These are phyloP conservation scores for Raphicerus campestris DNA, from an alignment of 2,113 vertebrate species.

Conservation along the genomic window DNA sequence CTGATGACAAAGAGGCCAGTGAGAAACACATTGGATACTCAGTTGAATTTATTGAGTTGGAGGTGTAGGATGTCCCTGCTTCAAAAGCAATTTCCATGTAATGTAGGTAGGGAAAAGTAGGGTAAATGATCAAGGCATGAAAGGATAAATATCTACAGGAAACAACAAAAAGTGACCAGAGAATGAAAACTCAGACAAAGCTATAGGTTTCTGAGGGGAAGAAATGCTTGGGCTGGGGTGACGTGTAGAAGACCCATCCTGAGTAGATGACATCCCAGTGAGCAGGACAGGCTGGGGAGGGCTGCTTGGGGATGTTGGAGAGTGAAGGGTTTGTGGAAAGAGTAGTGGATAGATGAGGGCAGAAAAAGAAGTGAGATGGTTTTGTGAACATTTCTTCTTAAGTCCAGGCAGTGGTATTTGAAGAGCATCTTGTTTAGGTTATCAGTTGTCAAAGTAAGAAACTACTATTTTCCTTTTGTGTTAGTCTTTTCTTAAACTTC, in stretches of 20 bases:
- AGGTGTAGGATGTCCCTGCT: background rate
- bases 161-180: background rate
- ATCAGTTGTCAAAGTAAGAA: background rate
- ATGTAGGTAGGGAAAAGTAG: background rate
- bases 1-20: background rate
- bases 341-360: background rate
- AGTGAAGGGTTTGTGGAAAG: no score
- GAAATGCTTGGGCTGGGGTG: background rate
- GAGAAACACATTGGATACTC: background rate
- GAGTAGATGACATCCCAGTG: background rate
- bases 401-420: background rate
- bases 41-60: background rate
- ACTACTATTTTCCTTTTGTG: background rate
- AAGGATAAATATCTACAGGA: background rate
- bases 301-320: background rate
- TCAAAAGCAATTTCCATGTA: constrained; percentile 1
- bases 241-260: background rate
- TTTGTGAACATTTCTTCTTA: background rate
- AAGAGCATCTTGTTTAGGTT: background rate
- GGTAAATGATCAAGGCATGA: background rate
- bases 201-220: background rate
- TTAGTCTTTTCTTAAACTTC: constrained; percentile 2
- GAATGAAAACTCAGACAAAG: background rate
- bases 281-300: background rate
- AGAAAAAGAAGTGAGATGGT: background rate